Evolutionary conservation across 2,113 vertebrate genomes (phyloP).

Genomic region (Sorex fumeus): DNA sequence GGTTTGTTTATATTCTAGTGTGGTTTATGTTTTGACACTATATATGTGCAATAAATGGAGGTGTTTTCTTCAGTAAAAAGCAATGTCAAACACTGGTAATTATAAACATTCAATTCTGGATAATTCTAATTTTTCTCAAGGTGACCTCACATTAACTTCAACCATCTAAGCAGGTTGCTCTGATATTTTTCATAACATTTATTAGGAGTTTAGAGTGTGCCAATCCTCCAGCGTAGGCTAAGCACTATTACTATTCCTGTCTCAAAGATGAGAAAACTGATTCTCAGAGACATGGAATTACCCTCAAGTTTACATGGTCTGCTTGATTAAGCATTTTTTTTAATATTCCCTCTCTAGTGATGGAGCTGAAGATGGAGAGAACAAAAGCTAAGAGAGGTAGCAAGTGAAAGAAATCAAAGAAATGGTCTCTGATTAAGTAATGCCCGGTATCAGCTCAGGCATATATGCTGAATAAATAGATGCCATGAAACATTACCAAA

Average conservation of each 20-base stretch:
- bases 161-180: neutral
- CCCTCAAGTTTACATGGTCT: too few species aligned
- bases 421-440: neutral
- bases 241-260: neutral
- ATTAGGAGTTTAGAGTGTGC: neutral
- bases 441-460: neutral
- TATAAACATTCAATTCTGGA: conserved; percentile 2
- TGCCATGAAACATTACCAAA: neutral
- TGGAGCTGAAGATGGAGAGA: neutral
- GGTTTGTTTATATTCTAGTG: neutral
- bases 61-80: neutral
- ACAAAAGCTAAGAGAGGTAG: neutral
- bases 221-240: neutral
- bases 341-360: neutral
- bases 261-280: neutral
- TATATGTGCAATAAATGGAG: neutral
- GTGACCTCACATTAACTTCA: neutral
- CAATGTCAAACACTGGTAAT: neutral
- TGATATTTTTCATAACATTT: neutral
- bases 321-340: neutral
- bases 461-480: conserved; percentile 37
- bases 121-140: neutral
- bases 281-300: neutral
- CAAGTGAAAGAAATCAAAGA: neutral
- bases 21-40: neutral